Evolutionary conservation across 2,888 invertebrate species (phyloP).

Genomic region (Luperina nickerlii): DNA sequence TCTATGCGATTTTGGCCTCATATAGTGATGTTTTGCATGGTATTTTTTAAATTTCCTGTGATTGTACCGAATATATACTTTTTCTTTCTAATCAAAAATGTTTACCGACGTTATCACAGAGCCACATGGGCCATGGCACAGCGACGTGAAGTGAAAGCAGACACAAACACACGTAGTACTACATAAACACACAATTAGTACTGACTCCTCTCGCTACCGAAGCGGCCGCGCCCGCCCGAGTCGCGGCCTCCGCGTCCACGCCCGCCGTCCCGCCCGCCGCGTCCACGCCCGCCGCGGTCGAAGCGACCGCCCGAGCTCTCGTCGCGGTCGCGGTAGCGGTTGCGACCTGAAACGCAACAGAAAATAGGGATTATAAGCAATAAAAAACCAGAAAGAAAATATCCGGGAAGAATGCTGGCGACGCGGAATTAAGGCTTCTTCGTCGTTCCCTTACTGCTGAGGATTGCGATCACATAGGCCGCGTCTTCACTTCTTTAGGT

Average conservation of each 20-base stretch:
- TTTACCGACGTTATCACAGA: not conserved
- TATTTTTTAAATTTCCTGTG: not conserved
- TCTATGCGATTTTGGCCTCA: not conserved
- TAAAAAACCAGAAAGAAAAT: not conserved
- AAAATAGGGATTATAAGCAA: not conserved
- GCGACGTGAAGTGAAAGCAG: constrained; percentile 5
- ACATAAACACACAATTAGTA: constrained; percentile 50
- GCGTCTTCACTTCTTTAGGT: too few relatives aligned
- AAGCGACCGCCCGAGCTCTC: constrained; percentile 78
- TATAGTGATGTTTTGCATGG: not conserved
- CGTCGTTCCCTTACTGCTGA: not conserved
- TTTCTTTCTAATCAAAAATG: not conserved
- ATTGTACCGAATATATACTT: not conserved
- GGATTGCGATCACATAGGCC: not conserved
- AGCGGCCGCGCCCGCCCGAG: constrained; percentile 58
- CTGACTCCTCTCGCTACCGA: constrained; percentile 69
- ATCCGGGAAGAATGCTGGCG: not conserved
- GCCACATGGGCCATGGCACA: not conserved
- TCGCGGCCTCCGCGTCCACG: constrained; percentile 40
- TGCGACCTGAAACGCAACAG: constrained; percentile 74
- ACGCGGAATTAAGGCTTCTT: not conserved
- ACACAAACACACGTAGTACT: constrained; percentile 27
- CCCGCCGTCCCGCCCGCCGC: constrained; percentile 46
- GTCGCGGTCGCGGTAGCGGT: constrained; percentile 86
- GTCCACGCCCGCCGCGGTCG: constrained; percentile 62